Conservation (phyloP, 2,113 vertebrate genomes). For the Crotalus horridus region DNA sequence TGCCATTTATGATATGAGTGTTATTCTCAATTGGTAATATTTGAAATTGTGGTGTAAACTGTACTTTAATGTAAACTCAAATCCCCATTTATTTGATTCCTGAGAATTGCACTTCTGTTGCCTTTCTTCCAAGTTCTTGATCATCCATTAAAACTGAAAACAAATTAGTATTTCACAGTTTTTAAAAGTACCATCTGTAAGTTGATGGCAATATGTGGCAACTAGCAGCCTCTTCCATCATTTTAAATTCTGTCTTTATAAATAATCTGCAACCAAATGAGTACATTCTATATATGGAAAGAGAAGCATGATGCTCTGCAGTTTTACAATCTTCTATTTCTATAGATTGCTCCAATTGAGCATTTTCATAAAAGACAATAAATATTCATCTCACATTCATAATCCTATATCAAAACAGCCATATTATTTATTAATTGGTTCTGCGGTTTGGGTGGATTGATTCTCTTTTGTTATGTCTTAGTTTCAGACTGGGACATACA, state of each 20-base stretch:
- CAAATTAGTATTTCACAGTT: constrained; percentile 62
- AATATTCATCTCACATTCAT: constrained; percentile 25
- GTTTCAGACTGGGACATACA: constrained; percentile 7
- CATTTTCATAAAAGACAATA: constrained; percentile 29
- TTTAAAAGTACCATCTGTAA: constrained; percentile 62
- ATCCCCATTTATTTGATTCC: constrained; percentile 15
- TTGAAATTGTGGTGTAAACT: constrained; percentile 23
- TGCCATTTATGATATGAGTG: neutral
- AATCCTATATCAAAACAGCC: constrained; percentile 28
- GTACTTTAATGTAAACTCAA: constrained; percentile 18
- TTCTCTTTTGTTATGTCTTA: constrained; percentile 41
- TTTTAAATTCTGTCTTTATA: constrained; percentile 49
- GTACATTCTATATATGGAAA: constrained; percentile 31
- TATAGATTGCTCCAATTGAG: constrained; percentile 34
- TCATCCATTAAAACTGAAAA: constrained; percentile 51
- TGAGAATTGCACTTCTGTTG: constrained; percentile 48
- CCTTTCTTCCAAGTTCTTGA: constrained; percentile 42
- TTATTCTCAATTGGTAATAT: constrained; percentile 33
- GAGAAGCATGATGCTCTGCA: constrained; percentile 17
- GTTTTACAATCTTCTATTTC: constrained; percentile 27
- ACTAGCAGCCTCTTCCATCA: constrained; percentile 58
- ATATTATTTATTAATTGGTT: constrained; percentile 41
- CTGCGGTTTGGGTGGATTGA: constrained; percentile 36
- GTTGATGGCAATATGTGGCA: constrained; percentile 48
- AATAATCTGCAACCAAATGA: constrained; percentile 53